phyloP scores from a whole-genome alignment of 2,888 invertebrate genomes.

The Spilarctia lutea region DNA sequence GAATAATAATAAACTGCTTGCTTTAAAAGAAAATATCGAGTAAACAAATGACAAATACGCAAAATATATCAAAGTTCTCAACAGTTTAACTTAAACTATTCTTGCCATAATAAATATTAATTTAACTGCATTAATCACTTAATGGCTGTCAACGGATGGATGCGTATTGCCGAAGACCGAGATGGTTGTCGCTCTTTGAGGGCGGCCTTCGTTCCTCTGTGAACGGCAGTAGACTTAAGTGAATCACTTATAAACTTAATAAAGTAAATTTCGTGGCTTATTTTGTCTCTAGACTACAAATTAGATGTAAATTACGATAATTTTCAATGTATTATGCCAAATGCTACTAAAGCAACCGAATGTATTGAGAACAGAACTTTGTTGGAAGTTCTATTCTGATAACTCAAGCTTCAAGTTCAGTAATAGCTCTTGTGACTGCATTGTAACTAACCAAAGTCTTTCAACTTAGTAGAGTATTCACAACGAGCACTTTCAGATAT shows the following conservation, averaged over 20 bases:
- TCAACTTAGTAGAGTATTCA: background rate
- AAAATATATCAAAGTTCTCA: no score
- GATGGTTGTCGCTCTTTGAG: no score
- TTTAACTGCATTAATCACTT: no score
- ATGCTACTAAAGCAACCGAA: background rate
- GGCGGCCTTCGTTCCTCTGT: no score
- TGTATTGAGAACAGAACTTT: conserved; percentile 1
- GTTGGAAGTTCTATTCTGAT: conserved; percentile 3
- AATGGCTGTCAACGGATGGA: no score
- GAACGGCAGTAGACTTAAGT: no score
- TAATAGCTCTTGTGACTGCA: background rate
- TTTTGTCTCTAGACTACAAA: background rate
- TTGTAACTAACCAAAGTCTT: background rate
- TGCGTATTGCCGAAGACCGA: no score
- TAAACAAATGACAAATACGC: no score
- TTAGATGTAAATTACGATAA: background rate
- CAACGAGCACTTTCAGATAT: background rate
- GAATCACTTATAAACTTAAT: background rate
- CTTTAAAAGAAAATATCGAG: no score
- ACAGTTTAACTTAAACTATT: background rate
- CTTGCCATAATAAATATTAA: background rate
- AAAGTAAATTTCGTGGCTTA: fast-evolving
- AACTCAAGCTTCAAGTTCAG: background rate
- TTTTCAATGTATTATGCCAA: background rate
- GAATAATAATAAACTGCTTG: no score